Conservation (phyloP, 2,888 invertebrate genomes). For the Perizoma affinitatum region DNA sequence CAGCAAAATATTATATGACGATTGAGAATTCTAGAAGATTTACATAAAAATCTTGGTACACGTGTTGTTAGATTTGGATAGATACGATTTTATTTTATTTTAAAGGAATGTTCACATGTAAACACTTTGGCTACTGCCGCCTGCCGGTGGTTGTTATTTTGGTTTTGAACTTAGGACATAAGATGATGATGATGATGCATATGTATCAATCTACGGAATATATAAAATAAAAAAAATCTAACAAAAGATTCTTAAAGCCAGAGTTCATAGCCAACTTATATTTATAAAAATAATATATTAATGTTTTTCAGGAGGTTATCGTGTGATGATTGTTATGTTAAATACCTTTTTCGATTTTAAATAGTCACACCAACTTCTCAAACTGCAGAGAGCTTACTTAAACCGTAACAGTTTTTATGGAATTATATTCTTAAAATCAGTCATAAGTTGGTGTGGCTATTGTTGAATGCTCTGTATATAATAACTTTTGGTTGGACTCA, state of each 20-base stretch:
- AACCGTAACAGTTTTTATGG: constrained; percentile 47
- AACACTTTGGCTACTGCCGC: constrained; percentile 55
- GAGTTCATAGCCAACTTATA: constrained; percentile 57
- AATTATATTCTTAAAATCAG: constrained; percentile 48
- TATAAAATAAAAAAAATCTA: no score
- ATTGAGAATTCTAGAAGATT: constrained; percentile 49
- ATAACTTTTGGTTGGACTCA: constrained; percentile 73
- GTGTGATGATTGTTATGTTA: constrained; percentile 75
- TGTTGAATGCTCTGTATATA: constrained; percentile 80
- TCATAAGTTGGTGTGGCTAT: constrained; percentile 62
- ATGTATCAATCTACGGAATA: no score
- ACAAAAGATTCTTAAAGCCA: no score
- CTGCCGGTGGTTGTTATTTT: constrained; percentile 49
- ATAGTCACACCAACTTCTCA: constrained; percentile 58
- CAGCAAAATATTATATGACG: constrained; percentile 59
- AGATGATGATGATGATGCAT: no score
- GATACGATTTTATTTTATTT: constrained; percentile 63
- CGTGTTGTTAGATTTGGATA: constrained; percentile 56
- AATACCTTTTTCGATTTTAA: constrained; percentile 56
- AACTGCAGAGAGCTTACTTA: constrained; percentile 56
- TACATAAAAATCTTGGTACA: constrained; percentile 65
- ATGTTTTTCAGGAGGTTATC: constrained; percentile 70
- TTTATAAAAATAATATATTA: constrained; percentile 55
- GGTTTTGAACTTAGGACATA: constrained; percentile 51
- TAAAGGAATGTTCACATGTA: constrained; percentile 76